phyloP scores from a whole-genome alignment of 2,888 invertebrate genomes.

The Euphydryas editha region DNA sequence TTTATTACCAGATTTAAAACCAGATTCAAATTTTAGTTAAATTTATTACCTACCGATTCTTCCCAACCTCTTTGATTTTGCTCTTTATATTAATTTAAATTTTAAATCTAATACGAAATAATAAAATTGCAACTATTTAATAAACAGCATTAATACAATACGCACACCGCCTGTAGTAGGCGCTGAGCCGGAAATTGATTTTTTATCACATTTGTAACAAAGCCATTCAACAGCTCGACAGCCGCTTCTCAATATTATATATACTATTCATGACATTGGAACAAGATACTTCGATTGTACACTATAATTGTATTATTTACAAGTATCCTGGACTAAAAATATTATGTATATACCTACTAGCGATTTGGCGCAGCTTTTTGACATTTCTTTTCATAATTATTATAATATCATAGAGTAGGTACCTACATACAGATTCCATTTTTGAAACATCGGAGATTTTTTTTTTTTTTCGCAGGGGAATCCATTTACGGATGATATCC shows the following conservation, averaged over 20 bases:
- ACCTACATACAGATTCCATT: too few relatives aligned
- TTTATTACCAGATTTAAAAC: too few relatives aligned
- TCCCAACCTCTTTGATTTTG: too few relatives aligned
- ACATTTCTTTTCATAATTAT: too few relatives aligned
- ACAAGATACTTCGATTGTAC: neutral
- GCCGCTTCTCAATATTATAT: slow-evolving; percentile 1
- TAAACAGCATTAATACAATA: neutral
- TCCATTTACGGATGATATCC: too few relatives aligned
- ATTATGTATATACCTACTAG: too few relatives aligned
- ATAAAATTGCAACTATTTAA: slow-evolving; percentile 1
- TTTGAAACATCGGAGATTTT: too few relatives aligned
- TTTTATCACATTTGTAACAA: slow-evolving; percentile 51
- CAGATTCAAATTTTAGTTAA: too few relatives aligned
- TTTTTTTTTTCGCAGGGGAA: too few relatives aligned
- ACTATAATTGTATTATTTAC: neutral
- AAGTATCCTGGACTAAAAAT: neutral
- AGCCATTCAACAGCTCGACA: slow-evolving; percentile 25
- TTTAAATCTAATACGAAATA: neutral
- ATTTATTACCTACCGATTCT: too few relatives aligned
- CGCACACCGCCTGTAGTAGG: neutral
- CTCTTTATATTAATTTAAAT: neutral
- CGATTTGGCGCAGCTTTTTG: too few relatives aligned
- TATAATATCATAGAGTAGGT: too few relatives aligned
- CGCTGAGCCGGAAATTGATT: slow-evolving; percentile 56
- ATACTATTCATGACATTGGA: neutral